Conservation (phyloP, 2,113 vertebrate genomes). For the Oryzias celebensis region DNA sequence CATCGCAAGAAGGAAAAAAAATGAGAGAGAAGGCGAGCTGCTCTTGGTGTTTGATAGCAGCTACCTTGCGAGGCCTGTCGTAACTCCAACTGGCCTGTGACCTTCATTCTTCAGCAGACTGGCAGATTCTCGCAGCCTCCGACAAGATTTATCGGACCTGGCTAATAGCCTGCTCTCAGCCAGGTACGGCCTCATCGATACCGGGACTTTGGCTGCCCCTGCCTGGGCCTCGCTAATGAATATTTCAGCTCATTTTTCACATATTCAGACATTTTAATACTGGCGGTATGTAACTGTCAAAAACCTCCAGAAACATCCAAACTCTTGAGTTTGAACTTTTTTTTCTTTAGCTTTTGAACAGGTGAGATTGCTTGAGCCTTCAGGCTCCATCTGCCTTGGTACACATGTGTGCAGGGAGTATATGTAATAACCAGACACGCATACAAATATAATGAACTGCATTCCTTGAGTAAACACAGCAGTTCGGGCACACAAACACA, state of each 20-base stretch:
- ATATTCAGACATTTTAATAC: constrained; percentile 8
- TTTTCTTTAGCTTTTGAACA: constrained; percentile 26
- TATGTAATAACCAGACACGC: constrained; percentile 61
- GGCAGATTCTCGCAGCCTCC: constrained; percentile 58
- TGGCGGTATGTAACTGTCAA: background rate
- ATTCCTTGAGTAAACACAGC: constrained; percentile 55
- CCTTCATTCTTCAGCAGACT: constrained; percentile 79
- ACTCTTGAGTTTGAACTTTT: too few relatives aligned
- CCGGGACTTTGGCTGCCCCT: constrained; percentile 65
- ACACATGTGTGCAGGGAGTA: constrained; percentile 41
- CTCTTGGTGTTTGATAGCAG: constrained; percentile 72
- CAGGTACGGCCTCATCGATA: constrained; percentile 77
- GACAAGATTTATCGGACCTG: constrained; percentile 81
- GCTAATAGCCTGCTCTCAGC: constrained; percentile 72
- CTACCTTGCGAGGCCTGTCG: constrained; percentile 51
- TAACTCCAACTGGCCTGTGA: constrained; percentile 71
- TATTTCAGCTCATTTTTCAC: constrained; percentile 47
- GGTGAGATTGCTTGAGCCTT: constrained; percentile 28
- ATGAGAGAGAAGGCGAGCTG: constrained; percentile 22
- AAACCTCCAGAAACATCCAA: too few relatives aligned
- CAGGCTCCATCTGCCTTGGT: constrained; percentile 37
- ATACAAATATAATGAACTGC: constrained; percentile 65
- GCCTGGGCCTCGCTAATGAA: constrained; percentile 71
- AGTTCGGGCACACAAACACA: constrained; percentile 18
- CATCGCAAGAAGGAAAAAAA: constrained; percentile 17